Base-by-base conservation (phyloP, 2,888 invertebrate genomes). In the Sphecodes monilicornis region DNA sequence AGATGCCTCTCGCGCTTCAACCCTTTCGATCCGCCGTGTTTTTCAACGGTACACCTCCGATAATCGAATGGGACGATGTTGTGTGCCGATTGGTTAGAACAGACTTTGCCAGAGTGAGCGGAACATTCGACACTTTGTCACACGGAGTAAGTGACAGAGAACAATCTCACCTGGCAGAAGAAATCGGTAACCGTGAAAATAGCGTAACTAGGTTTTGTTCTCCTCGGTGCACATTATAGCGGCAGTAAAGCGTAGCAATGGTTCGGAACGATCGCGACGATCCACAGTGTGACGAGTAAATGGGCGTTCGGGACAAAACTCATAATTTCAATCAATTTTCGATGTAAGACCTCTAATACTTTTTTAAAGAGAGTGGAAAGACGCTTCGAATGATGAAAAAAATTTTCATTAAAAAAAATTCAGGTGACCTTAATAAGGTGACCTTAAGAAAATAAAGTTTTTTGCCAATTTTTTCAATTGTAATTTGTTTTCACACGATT, bases 1-100 rank as follows among this genome's bases (percentile, higher is more conserved):
- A 89, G 89, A 86, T 79, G 82, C 80, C 18, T 64, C 76, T 50
- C 50, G 50, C n/a, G n/a, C 22, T 50, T 50, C 50, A 50, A n/a
- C 50, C 50, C 50, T 50, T 50, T 50, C 50, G 50, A 22, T 50
- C 50, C 50, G n/a, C 50, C 50, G 50, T n/a, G 50, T 50, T 50
- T 50, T 50, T 50, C 50, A 50, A n/a, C n/a, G 10, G n/a, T 10
- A n/a, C 10, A n/a, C 50, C 50, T 50, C 50, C n/a, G 50, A 50
- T 50, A 50, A n/a, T 50, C 50, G 50, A 50, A 50, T 50, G 22
- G 10, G 50, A 50, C 50, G n/a, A 22, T 50, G 50, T n/a, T 50
- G 2, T 22, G 3, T 3, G 50, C 50, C 50, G 50, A 50, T 50
- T n/a, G 50, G 50, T 50, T 10, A 10, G n/a, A 50, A n/a, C n/a